Evolutionary conservation across 2,888 invertebrate genomes (phyloP), one percentile per base, ranked within the genome.

Genomic region (Mythimna pallens): DNA sequence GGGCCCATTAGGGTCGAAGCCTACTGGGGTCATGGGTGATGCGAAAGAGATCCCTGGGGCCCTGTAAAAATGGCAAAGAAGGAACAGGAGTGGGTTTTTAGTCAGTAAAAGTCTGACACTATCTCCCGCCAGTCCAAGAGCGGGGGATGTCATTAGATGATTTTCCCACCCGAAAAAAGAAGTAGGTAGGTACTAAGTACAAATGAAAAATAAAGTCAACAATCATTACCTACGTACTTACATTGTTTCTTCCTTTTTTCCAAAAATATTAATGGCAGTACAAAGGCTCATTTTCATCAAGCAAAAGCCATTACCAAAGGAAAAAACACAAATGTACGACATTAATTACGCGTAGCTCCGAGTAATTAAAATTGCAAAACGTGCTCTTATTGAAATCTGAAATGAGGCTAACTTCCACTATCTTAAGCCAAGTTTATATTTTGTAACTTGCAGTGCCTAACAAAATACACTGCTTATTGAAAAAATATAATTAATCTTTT

Each of bases 291-390:
- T 63, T 66, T 70, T 64, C 55, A 55, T 55, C 55, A 55, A 66
- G 62, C 65, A 50, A 65, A 43, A 43, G 40, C 65, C 65, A 80
- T 80, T 75, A 77, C 17, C 3, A 68, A 67, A 10, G 30, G 61
- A 65, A 70, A 47, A 82, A 71, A 70, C 40, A 70, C 40, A 52
- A 73, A 82, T 65, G 50, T 20, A 52, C 50, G 59, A 78, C 78
- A 82, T 81, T 65, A 70, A 81, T 81, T 82, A 81, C 66, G 68
- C 57, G 77, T 50, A 78, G 52, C 68, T 61, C 65, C 65, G 65
- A 30, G 50, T 54, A 65, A 81, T 81, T 81, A 68, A 65, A 80
- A 77, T 81, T 77, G 77, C 78, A 77, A 81, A 79, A 61, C 78
- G 20, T 17, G 54, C 30, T 77, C 50, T 76, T 81, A 81, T 81